phyloP scores from a whole-genome alignment of 1,140 invertebrate species.

The Cydia amplana region DNA sequence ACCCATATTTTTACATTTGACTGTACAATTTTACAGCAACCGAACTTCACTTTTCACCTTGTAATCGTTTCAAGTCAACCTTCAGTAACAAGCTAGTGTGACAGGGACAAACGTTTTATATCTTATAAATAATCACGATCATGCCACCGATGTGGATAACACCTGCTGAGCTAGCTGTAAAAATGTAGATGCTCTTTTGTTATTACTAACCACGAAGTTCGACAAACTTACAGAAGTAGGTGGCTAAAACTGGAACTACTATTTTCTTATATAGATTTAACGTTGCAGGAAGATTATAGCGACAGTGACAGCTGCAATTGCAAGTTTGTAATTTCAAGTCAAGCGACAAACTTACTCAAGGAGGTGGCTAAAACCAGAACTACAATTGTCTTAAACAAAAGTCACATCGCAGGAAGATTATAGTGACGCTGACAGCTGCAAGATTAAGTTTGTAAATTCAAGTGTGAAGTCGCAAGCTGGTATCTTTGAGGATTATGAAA shows the following conservation, averaged over 20 bases:
- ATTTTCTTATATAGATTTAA: neutral
- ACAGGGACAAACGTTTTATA: neutral
- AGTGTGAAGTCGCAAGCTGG: neutral
- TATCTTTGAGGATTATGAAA: neutral
- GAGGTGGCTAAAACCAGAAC: neutral
- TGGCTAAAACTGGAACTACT: neutral
- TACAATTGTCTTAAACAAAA: neutral
- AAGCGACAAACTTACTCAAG: neutral
- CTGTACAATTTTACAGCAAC: too few relatives aligned
- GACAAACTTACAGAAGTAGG: neutral
- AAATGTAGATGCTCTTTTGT: slow-evolving; percentile 7
- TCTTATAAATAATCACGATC: neutral
- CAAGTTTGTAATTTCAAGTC: neutral
- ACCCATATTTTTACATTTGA: too few relatives aligned
- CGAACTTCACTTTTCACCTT: neutral
- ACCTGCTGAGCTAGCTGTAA: neutral
- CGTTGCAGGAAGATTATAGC: neutral
- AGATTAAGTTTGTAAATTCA: neutral
- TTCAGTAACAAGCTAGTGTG: neutral
- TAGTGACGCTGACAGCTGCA: neutral
- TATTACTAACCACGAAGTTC: neutral
- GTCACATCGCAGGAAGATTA: neutral
- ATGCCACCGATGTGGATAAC: slow-evolving; percentile 4
- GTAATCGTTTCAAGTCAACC: neutral
- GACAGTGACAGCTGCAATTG: neutral